Evolutionary conservation across 2,797 vertebrate species (phyloP), one percentile per base, ranked within the genome.

Genomic region (Lacerta viridis): DNA sequence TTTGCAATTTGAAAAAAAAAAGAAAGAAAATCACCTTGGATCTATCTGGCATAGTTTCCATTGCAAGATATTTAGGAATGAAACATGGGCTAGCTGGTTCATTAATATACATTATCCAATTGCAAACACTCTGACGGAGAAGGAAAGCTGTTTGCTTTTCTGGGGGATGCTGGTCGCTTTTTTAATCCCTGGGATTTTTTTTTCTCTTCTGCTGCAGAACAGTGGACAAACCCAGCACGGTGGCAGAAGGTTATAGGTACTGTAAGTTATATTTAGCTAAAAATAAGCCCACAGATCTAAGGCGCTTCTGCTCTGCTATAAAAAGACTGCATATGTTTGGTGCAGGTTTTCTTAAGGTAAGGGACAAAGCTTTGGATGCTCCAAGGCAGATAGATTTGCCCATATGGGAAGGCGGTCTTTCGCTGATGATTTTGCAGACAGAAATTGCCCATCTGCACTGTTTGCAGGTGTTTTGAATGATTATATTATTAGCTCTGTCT

Each of bases 401-500:
- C 98, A 99, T 98, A 99, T 99, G 98, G 98, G 97, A 97, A 98
- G 98, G 98, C 97, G 98, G 98, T 96, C 96, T 97, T 96, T 97
- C 86, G 84, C 97, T 98, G 98, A 98, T 97, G 97, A 98, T 98
- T 98, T 98, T 97, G 97, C 97, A 95, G 97, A 96, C 97, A 97
- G 98, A 98, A 98, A 98, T 98, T 97, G 97, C 98, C 98, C 98
- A 99, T 99, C 98, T 99, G 98, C 97, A 98, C 96, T 96, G 97
- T 97, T 98, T 98, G 98, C 98, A 99, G 98, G 98, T 99, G 98
- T 99, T 99, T 98, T 98, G 98, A 98, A 98, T 98, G 98, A 99
- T 99, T 98, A 98, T 98, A 98, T 98, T 98, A 99, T 99, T 99
- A 99, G 98, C 98, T 98, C 97, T 98, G 98, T 98, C 98, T 97